A percentile compares a stretch with the other conserved stretches of the same genome.
These are phyloP conservation scores for Periparus ater DNA, from an alignment of 2,797 vertebrate species.

Conservation along the genomic window DNA sequence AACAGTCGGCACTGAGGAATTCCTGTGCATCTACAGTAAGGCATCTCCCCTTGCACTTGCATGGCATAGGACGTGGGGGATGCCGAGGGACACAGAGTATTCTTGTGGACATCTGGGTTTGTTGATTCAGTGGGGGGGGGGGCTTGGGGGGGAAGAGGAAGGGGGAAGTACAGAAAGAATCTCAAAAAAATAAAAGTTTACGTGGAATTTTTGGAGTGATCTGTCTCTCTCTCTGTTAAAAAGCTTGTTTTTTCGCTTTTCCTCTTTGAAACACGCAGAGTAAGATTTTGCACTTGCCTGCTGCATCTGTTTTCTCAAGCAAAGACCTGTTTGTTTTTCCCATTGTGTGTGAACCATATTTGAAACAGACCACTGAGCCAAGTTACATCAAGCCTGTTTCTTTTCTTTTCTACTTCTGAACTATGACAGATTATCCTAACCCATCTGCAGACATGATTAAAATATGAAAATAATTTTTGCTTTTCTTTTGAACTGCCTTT, in stretches of 20 bases:
- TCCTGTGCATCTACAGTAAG: background rate
- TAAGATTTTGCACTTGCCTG: constrained; percentile 46
- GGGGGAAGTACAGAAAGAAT: background rate
- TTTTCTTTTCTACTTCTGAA: constrained; percentile 49
- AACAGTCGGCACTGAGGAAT: background rate
- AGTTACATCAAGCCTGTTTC: constrained; percentile 32
- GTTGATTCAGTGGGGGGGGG: background rate
- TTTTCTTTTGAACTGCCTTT: constrained; percentile 58
- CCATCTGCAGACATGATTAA: constrained; percentile 36
- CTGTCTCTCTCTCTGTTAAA: background rate
- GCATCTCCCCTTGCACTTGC: background rate
- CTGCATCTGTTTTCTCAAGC: constrained; percentile 56
- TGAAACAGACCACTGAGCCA: constrained; percentile 54
- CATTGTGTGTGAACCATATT: constrained; percentile 36
- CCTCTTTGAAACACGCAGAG: background rate
- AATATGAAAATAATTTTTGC: constrained; percentile 62
- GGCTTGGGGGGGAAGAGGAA: background rate
- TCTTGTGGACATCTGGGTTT: constrained; percentile 27
- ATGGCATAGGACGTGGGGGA: background rate
- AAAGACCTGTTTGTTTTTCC: constrained; percentile 58
- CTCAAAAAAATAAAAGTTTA: background rate
- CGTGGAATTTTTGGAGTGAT: background rate
- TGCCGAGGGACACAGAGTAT: fast-evolving
- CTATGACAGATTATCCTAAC: constrained; percentile 44
- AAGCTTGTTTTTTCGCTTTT: background rate